Evolutionary conservation across 2,797 vertebrate species (phyloP).

Genomic region (Poeciliopsis paucimaculata): DNA sequence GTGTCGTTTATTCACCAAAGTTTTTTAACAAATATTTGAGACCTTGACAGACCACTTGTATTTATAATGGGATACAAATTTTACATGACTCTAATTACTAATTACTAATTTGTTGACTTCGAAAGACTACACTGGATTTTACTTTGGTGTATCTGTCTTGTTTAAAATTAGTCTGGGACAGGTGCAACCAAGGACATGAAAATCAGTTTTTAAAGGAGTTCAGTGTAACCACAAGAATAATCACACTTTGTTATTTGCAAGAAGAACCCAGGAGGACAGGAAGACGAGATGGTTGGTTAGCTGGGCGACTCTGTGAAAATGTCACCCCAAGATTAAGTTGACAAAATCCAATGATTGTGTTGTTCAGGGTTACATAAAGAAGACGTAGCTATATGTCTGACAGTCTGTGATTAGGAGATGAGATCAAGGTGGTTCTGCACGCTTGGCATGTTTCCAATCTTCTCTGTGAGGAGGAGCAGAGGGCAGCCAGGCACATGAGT

Average conservation of each 20-base stretch:
- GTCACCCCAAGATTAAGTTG: background rate
- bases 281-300: background rate
- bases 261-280: background rate
- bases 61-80: background rate
- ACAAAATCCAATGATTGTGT: background rate
- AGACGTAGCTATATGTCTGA: background rate
- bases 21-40: background rate
- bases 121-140: background rate
- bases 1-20: background rate
- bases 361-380: background rate
- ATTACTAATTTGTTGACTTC: background rate
- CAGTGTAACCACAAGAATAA: background rate
- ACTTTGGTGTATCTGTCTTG: background rate
- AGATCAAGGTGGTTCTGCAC: background rate
- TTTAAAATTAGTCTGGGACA: background rate
- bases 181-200: background rate
- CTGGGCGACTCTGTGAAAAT: background rate
- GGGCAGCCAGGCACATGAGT: background rate
- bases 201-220: background rate
- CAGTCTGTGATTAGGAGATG: background rate
- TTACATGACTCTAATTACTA: background rate
- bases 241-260: background rate
- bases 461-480: background rate
- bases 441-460: background rate
- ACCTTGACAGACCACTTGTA: background rate